Evolutionary conservation across 2,113 vertebrate species (phyloP), one percentile per base, ranked within the genome.

Genomic region (Microtus richardsoni): DNA sequence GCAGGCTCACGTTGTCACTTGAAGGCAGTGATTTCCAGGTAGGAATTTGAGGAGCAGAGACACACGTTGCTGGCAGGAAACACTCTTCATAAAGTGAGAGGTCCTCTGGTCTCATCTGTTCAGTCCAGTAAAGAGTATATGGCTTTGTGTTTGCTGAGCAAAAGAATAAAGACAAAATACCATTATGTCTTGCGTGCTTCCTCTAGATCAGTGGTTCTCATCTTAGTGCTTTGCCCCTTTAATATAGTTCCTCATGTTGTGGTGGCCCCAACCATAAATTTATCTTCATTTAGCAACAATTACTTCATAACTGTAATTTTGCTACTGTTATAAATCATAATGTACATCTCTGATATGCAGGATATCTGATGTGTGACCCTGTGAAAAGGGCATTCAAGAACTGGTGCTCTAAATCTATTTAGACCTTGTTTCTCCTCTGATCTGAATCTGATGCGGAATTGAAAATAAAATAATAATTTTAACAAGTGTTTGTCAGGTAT

Each of bases 381-480:
- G 36, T 58, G 11, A 58, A 22, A 80, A 33, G 47, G 52, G n/a
- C 21, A 0, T n/a, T 82, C 22, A 60, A 52, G 80, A 41, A 41
- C 39, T 39, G 26, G n/a, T 28, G 54, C 13, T 83, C 54, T 62
- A 41, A 44, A 9, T 60, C 8, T 91, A 0, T 9, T 77, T 52
- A 41, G 33, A 66, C 28, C 2, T 52, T 10, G 52, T 14, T 54
- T 16, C 16, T 4, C 2, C 21, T 41, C 49, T 88, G 14, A 52
- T 88, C 30, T 74, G 44, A 90, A 88, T 44, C 52, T 88, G 39
- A 39, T 64, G 9, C 36, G 36, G n/a, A 10, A 39, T 96, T 87
- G 71, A 88, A 97, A 91, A 77, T 62, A 93, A 91, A 86, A 78
- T 30, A 84, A 30, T 84, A 41, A 83, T 41, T 41, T 83, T 83